These are phyloP conservation scores for Daboia siamensis DNA, from an alignment of 2,113 vertebrate species.

Conservation along the genomic window DNA sequence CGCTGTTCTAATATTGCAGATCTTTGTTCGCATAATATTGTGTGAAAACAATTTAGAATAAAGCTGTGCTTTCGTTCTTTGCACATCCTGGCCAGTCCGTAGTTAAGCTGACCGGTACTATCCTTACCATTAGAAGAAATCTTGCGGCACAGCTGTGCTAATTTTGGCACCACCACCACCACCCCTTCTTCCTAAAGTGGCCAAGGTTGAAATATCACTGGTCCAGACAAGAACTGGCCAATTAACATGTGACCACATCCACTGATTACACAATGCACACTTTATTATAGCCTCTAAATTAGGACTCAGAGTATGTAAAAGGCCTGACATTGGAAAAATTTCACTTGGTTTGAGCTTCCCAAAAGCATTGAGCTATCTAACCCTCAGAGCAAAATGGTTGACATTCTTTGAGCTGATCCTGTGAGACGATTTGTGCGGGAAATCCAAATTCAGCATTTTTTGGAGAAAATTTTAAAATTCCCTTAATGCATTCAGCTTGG, in stretches of 20 bases:
- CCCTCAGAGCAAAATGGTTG: too few species aligned
- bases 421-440: too few species aligned
- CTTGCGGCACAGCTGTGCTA: background rate
- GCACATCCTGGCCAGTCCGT: background rate
- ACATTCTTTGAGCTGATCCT: background rate
- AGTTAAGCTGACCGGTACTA: background rate
- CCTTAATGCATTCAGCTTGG: background rate
- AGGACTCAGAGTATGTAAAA: background rate
- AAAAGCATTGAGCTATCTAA: background rate
- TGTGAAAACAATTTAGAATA: background rate
- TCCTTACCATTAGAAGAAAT: background rate
- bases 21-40: background rate
- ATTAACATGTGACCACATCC: background rate
- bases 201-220: background rate
- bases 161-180: background rate
- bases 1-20: background rate
- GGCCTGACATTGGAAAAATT: background rate
- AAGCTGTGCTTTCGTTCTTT: background rate
- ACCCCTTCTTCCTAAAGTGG: background rate
- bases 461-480: background rate
- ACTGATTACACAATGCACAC: background rate
- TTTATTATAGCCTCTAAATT: background rate
- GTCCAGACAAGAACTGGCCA: background rate
- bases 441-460: background rate
- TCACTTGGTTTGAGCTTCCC: background rate